These are phyloP conservation scores for Pegoplata infirma DNA, from an alignment of 2,888 invertebrate species.

Conservation along the genomic window DNA sequence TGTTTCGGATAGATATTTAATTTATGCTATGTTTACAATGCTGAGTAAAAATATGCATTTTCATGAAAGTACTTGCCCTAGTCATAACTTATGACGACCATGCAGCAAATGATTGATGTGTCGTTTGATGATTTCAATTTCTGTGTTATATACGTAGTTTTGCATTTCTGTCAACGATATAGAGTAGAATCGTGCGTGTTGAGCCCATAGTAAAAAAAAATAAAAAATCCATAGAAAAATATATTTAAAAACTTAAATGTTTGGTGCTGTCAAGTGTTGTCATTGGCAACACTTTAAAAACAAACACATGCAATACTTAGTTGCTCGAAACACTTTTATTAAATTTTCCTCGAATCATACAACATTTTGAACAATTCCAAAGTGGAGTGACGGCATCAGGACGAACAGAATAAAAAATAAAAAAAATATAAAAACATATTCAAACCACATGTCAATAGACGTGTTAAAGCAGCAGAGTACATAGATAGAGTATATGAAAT, in stretches of 20 bases:
- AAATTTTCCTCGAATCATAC: neutral
- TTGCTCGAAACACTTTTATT: conserved; percentile 26
- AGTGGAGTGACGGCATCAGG: conserved; percentile 37
- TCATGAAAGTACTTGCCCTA: too few species aligned
- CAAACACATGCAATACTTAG: conserved; percentile 12
- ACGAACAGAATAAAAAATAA: conserved; percentile 5
- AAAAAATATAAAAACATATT: conserved; percentile 31
- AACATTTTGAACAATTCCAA: conserved; percentile 29
- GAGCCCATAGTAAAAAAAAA: neutral
- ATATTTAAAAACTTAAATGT: conserved; percentile 39
- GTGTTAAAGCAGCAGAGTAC: neutral
- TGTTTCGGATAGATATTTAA: too few species aligned
- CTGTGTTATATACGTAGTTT: too few species aligned
- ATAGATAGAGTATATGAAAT: conserved; percentile 19
- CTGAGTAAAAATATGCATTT: too few species aligned
- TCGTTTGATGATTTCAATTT: too few species aligned
- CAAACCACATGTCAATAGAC: conserved; percentile 50
- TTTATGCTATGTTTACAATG: too few species aligned
- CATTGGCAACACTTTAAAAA: conserved; percentile 60
- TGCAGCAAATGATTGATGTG: too few species aligned
- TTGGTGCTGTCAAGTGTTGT: conserved; percentile 58
- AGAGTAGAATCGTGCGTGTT: neutral
- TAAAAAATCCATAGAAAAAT: neutral
- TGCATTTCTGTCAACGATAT: too few species aligned
- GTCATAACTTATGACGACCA: too few species aligned